Evolutionary conservation across 1,140 invertebrate genomes (phyloP).

Genomic region (Pogonus chalceus): DNA sequence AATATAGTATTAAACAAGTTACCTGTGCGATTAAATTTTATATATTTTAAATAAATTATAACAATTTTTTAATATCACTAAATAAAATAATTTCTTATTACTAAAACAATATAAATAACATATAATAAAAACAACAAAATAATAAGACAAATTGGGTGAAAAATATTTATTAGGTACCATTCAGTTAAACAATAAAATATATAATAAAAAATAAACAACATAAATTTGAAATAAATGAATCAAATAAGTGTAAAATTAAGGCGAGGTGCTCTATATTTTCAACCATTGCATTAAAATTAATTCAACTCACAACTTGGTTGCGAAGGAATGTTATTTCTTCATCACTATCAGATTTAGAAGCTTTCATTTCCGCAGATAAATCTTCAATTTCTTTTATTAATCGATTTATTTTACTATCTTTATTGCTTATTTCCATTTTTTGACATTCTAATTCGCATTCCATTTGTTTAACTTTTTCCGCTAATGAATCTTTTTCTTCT

Average conservation of each 20-base stretch:
- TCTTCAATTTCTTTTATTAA: constrained; percentile 53
- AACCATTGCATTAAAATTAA: constrained; percentile 13
- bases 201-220: constrained; percentile 16
- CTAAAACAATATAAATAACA: not conserved
- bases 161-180: constrained; percentile 10
- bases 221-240: constrained; percentile 11
- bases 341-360: constrained; percentile 47
- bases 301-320: constrained; percentile 55
- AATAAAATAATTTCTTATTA: constrained; percentile 1
- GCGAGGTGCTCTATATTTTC: not conserved
- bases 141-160: not conserved
- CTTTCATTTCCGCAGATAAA: constrained; percentile 49
- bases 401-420: constrained; percentile 53
- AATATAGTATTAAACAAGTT: too few species aligned
- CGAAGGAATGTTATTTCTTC: constrained; percentile 51
- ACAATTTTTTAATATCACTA: not conserved
- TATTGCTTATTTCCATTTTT: constrained; percentile 55
- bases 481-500: constrained; percentile 53
- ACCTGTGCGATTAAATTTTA: constrained; percentile 2
- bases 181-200: not conserved
- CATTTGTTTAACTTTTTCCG: constrained; percentile 51
- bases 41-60: not conserved
- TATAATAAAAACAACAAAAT: constrained; percentile 3
- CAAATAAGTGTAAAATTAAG: constrained; percentile 1
- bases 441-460: constrained; percentile 59